These are phyloP conservation scores for Ctenopoma multispine DNA, from an alignment of 2,797 vertebrate genomes.

Conservation along the genomic window DNA sequence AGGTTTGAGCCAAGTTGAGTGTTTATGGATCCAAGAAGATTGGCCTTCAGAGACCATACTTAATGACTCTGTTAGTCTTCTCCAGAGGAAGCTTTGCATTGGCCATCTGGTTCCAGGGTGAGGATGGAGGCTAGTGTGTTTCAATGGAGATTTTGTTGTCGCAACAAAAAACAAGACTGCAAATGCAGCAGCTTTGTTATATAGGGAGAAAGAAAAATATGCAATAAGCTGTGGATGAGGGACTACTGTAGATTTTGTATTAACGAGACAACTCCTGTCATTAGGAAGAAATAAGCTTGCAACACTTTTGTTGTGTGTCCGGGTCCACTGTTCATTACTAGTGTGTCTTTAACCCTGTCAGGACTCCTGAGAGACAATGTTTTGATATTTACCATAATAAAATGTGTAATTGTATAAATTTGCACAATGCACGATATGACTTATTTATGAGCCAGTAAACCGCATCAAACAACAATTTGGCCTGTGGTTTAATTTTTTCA, in stretches of 20 bases:
- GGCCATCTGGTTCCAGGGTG: conserved; percentile 74
- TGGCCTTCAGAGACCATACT: conserved; percentile 48
- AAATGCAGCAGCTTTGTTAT: background rate
- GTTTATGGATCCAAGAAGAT: conserved; percentile 60
- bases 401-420: conserved; percentile 17
- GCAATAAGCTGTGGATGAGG: background rate
- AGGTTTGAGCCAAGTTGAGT: conserved; percentile 50
- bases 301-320: background rate
- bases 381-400: conserved; percentile 7
- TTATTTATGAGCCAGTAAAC: conserved; percentile 28
- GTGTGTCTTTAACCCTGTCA: conserved; percentile 6
- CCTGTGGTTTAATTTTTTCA: background rate
- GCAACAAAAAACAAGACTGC: background rate
- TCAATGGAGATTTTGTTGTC: conserved; percentile 23
- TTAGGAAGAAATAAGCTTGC: background rate
- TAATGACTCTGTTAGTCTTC: conserved; percentile 61
- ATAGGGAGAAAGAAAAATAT: background rate
- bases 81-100: conserved; percentile 56
- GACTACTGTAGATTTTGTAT: background rate
- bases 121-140: conserved; percentile 57
- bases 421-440: conserved; percentile 6
- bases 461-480: conserved; percentile 5
- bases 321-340: background rate
- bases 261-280: conserved; percentile 10
- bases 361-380: background rate